Evolutionary conservation across 2,888 invertebrate species (phyloP), one percentile per base, ranked within the genome.

Genomic region (Epistrophella euchroma): DNA sequence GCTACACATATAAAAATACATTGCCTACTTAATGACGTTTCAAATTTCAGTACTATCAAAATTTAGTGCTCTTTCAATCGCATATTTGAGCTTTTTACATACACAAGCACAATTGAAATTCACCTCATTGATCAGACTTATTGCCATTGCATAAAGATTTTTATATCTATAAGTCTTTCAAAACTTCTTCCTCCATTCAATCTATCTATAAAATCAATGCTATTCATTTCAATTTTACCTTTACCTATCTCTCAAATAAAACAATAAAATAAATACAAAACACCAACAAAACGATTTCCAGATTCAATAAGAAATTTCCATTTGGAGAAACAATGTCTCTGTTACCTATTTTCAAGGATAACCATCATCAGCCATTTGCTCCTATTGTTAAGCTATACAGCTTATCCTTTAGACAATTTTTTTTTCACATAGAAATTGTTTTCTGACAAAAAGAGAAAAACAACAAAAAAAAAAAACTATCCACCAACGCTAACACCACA

Each of bases 341-440:
- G 68, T 64, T 77, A 52, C 22, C 43, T 22, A 50, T 43, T 64
- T 55, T 43, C 71, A 68, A 83, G 77, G 77, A 77, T 77, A 77
- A 77, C 77, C 58, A 76, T 82, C 72, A 76, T 81, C 81, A 76
- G 71, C 76, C 72, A 72, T 76, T 81, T 81, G 76, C 81, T 66
- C 28, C 83, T 40, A 83, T 83, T 83, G 73, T 83, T 60, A 74
- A 56, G 52, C 71, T 71, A 13, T 50, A 35, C 47, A 77, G 55
- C 72, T 78, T 72, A 78, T 72, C 75, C 81, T 71, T 56, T 47
- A 75, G 56, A 76, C 60, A 70, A 28, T 81, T 81, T 52, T 22
- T 45, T 32, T 32, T 13, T 62, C 28, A n/a, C 32, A 66, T 60
- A 45, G 43, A 72, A 66, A 52, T 37, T 50, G 50, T 47, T 66